These are phyloP conservation scores for Mesorhabditis spiculigera DNA, from an alignment of 2,888 invertebrate genomes.

Conservation along the genomic window DNA sequence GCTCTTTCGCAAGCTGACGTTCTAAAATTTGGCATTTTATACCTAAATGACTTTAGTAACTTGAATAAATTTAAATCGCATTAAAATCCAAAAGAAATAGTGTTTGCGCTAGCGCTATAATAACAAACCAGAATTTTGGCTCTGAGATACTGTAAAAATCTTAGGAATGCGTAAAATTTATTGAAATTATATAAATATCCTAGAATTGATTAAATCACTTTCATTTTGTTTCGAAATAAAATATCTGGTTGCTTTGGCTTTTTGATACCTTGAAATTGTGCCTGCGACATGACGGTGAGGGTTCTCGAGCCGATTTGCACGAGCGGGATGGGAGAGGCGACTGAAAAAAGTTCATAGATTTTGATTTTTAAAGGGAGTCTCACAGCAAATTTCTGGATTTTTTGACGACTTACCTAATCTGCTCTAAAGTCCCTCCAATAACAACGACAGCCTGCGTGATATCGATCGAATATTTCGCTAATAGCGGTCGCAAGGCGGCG, in stretches of 20 bases:
- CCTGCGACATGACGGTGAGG: conserved; percentile 47
- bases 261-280: conserved; percentile 49
- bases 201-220: no score
- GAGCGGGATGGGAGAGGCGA: conserved; percentile 34
- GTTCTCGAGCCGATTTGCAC: conserved; percentile 38
- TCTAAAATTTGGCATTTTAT: conserved; percentile 17
- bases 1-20: conserved; percentile 21
- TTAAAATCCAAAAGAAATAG: no score
- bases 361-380: neutral
- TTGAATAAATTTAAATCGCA: no score
- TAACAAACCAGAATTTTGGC: no score
- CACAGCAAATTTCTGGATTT: neutral
- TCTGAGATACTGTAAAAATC: no score
- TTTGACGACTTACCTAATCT: conserved; percentile 20
- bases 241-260: no score
- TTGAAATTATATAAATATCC: no score
- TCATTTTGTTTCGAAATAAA: no score
- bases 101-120: no score
- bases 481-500: conserved; percentile 81
- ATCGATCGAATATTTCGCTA: conserved; percentile 77
- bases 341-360: neutral
- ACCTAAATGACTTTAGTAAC: no score
- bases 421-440: conserved; percentile 29
- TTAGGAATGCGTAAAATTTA: no score
- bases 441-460: conserved; percentile 61